Evolutionary conservation across 37 sponge, comb jelly and placozoan species (phyloP).

Genomic region (Ianthella basta): DNA sequence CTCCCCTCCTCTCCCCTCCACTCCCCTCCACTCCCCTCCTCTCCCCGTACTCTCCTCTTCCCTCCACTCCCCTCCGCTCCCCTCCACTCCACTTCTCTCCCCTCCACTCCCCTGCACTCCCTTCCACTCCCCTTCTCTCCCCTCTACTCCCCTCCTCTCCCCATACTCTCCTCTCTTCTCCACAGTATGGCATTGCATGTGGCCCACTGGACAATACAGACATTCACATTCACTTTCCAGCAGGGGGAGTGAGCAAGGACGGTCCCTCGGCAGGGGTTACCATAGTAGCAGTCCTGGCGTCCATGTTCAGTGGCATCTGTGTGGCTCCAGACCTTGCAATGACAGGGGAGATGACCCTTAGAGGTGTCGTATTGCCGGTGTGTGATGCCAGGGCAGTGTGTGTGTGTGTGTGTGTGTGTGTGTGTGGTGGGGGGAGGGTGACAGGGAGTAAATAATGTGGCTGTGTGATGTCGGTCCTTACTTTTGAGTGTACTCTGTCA

Average conservation of each 20-base stretch:
- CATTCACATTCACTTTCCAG: constrained; percentile 93
- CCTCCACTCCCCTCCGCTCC: too few relatives aligned
- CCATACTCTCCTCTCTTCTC: neutral
- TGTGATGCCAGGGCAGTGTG: neutral
- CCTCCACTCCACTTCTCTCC: too few relatives aligned
- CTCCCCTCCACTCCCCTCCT: too few relatives aligned
- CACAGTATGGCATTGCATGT: constrained; percentile 64
- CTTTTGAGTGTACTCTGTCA: neutral
- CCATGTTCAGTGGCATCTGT: constrained; percentile 78
- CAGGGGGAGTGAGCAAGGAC: constrained; percentile 93
- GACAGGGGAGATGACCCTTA: constrained; percentile 90
- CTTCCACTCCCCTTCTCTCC: neutral
- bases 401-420: constrained; percentile 29
- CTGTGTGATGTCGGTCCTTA: neutral
- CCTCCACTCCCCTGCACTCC: neutral
- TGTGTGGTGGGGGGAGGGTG: constrained; percentile 5
- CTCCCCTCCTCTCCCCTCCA: too few relatives aligned
- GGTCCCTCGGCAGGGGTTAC: constrained; percentile 92
- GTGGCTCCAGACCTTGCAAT: constrained; percentile 80
- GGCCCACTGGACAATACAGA: constrained; percentile 57
- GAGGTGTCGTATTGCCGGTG: constrained; percentile 86
- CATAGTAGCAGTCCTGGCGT: constrained; percentile 74
- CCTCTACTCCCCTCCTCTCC: neutral
- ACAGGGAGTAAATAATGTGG: neutral
- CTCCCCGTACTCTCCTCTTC: too few relatives aligned